These are phyloP conservation scores for Pseudomyrmex pallidus DNA, from an alignment of 1,140 invertebrate genomes.

Conservation along the genomic window DNA sequence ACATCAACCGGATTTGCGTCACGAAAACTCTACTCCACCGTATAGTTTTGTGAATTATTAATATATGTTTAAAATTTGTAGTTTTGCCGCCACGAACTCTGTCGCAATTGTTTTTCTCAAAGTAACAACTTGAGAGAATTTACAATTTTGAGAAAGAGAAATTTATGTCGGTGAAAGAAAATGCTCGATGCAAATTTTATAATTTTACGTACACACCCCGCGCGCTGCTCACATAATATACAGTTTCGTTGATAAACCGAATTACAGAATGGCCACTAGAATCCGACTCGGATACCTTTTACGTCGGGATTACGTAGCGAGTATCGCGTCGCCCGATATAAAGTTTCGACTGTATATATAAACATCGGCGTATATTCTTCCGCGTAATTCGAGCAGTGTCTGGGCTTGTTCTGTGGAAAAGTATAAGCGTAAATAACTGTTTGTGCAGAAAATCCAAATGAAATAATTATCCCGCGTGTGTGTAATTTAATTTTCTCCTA, in stretches of 20 bases:
- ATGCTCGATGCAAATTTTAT: neutral
- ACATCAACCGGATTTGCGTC: conserved; percentile 11
- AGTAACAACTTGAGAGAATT: neutral
- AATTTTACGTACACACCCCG: neutral
- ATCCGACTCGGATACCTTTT: conserved; percentile 2
- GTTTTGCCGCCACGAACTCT: too few species aligned
- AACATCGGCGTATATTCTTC: neutral
- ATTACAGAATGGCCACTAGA: neutral
- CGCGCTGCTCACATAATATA: neutral
- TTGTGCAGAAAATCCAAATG: neutral
- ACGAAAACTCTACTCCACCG: neutral
- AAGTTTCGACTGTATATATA: conserved; percentile 21
- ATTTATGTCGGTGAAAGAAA: neutral
- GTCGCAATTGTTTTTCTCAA: too few species aligned
- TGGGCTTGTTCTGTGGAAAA: conserved; percentile 3
- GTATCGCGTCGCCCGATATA: conserved; percentile 8
- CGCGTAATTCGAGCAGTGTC: neutral
- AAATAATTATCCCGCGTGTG: neutral
- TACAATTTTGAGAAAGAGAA: neutral
- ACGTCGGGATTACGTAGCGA: neutral
- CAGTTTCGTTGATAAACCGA: neutral
- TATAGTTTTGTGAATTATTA: too few species aligned
- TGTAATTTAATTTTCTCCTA: neutral
- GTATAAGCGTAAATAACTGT: neutral
- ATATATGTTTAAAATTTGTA: too few species aligned